Percentiles rank a stretch among this genome's conserved stretches.
These are phyloP conservation scores for Dolichoris vasculosae DNA, from an alignment of 1,140 invertebrate genomes.

Conservation along the genomic window DNA sequence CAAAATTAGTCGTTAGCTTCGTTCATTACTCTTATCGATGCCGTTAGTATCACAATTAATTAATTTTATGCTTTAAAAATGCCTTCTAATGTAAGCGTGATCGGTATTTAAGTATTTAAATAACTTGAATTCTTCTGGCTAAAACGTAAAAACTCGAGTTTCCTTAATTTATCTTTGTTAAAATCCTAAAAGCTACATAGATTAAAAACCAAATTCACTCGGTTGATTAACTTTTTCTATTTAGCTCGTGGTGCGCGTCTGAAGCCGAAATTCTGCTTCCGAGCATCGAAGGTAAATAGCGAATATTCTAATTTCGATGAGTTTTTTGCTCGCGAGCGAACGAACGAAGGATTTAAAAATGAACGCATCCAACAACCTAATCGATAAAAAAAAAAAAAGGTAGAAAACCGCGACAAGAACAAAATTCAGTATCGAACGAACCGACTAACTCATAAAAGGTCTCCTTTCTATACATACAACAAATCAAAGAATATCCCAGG, in stretches of 20 bases:
- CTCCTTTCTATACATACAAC: neutral
- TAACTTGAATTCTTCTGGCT: neutral
- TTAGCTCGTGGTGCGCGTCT: neutral
- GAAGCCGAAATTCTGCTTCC: neutral
- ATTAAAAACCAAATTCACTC: neutral
- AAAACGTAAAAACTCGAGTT: neutral
- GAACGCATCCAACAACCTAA: neutral
- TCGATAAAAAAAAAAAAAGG: neutral
- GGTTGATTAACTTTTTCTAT: neutral
- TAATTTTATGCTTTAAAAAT: neutral
- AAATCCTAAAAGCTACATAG: neutral
- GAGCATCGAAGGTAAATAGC: neutral
- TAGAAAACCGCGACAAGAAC: neutral
- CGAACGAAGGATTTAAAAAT: neutral
- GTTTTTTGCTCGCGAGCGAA: neutral
- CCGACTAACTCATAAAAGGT: constrained; percentile 3
- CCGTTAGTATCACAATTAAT: neutral
- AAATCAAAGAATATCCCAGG: constrained; percentile 37
- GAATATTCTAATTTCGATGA: neutral
- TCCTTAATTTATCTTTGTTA: neutral
- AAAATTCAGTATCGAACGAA: neutral
- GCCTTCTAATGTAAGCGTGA: neutral
- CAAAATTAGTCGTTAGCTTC: neutral
- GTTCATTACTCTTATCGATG: neutral
- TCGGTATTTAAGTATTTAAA: neutral